A percentile compares a stretch with the other conserved stretches of the same genome.
Conservation (phyloP, 2,797 vertebrate genomes). For the Sebastes hubbsi region DNA sequence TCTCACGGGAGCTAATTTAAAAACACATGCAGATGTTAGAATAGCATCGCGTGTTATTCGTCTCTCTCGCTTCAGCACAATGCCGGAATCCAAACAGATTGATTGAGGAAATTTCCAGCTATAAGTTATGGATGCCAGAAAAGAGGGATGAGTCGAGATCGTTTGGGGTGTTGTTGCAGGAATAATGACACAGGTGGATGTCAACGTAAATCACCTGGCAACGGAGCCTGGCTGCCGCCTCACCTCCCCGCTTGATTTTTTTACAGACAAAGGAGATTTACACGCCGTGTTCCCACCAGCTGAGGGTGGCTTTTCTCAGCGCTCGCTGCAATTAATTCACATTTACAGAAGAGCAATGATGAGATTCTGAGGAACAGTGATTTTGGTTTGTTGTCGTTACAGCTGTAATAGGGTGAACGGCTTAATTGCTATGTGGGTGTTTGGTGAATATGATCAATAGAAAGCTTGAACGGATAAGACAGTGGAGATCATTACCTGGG, state of each 20-base stretch:
- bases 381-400: slow-evolving; percentile 42
- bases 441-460: slow-evolving; percentile 22
- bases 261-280: slow-evolving; percentile 40
- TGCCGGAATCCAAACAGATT: slow-evolving; percentile 46
- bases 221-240: neutral
- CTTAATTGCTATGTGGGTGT: slow-evolving; percentile 10
- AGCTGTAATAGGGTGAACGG: slow-evolving; percentile 3
- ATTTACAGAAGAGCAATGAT: slow-evolving; percentile 31
- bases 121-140: slow-evolving; percentile 49
- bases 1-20: slow-evolving; percentile 66
- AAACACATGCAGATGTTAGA: slow-evolving; percentile 62
- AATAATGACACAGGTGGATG: slow-evolving; percentile 57
- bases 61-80: slow-evolving; percentile 39
- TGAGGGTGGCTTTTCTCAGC: slow-evolving; percentile 10
- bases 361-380: slow-evolving; percentile 25
- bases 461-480: slow-evolving; percentile 1
- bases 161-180: slow-evolving; percentile 48
- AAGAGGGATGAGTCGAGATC: slow-evolving; percentile 50
- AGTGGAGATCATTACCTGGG: neutral
- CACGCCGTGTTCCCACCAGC: neutral
- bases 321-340: slow-evolving; percentile 37
- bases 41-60: slow-evolving; percentile 34
- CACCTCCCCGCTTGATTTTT: slow-evolving; percentile 15
- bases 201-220: slow-evolving; percentile 55
- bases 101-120: slow-evolving; percentile 55